Evolutionary conservation across 2,888 invertebrate species (phyloP).

Genomic region (Dexiosoma caninum): DNA sequence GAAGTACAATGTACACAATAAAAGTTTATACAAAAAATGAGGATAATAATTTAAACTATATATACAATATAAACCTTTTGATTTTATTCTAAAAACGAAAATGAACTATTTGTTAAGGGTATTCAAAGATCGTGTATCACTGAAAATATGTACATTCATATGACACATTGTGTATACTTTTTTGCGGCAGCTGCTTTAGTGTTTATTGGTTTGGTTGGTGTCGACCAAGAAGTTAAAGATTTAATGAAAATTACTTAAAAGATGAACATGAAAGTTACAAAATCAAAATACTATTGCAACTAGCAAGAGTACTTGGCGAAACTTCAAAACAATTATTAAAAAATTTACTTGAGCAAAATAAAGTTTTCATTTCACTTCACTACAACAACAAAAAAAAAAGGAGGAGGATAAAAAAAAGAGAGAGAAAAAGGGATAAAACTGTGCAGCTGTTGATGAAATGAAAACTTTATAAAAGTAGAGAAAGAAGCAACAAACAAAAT

Average conservation of each 20-base stretch:
- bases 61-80: no score
- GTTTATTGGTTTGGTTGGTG: background rate
- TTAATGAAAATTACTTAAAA: constrained; percentile 43
- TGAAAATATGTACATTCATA: background rate
- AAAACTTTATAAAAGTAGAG: background rate
- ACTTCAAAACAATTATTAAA: constrained; percentile 18
- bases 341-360: background rate
- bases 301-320: background rate
- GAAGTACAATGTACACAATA: no score
- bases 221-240: constrained; percentile 10
- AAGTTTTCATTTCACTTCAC: background rate
- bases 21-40: no score
- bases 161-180: no score
- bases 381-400: background rate
- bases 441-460: background rate
- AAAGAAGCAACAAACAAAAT: background rate
- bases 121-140: background rate
- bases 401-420: no score
- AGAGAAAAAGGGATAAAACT: no score
- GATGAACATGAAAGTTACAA: constrained; percentile 30
- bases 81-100: background rate
- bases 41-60: no score
- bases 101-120: background rate
- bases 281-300: constrained; percentile 40
- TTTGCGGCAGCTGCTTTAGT: background rate